A percentile compares a stretch with the other conserved stretches of the same genome.
Conservation (phyloP, 2,797 vertebrate species). For the Glyptemys insculpta region DNA sequence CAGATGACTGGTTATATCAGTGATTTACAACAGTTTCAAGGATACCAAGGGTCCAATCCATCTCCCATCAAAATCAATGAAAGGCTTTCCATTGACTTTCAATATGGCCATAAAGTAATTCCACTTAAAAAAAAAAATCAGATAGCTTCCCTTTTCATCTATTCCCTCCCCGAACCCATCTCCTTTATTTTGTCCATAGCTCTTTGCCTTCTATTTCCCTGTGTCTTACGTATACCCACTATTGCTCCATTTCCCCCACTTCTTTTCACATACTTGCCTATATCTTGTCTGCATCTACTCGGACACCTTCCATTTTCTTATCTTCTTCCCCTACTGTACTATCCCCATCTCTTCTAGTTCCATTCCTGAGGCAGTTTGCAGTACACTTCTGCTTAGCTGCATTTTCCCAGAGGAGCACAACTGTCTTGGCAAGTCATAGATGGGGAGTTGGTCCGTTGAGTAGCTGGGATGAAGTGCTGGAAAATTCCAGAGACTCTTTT, state of each 20-base stretch:
- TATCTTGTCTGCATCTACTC: not conserved
- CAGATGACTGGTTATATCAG: not conserved
- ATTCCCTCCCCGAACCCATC: not conserved
- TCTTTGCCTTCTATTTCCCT: not conserved
- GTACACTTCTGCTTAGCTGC: not conserved
- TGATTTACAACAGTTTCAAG: not conserved
- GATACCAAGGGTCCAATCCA: not conserved
- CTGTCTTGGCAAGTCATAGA: not conserved
- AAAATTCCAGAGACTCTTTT: slow-evolving; percentile 1
- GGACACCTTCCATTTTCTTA: not conserved
- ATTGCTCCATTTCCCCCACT: not conserved
- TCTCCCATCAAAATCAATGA: not conserved
- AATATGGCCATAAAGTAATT: not conserved
- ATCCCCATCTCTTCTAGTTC: too few species aligned
- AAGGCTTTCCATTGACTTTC: not conserved
- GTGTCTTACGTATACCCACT: not conserved
- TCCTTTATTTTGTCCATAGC: not conserved
- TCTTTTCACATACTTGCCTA: slow-evolving; percentile 9
- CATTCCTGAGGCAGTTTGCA: not conserved
- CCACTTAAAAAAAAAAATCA: not conserved
- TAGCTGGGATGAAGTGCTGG: not conserved
- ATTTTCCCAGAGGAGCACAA: not conserved
- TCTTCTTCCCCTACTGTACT: too few species aligned
- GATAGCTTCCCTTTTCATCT: not conserved
- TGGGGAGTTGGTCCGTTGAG: not conserved